Base-by-base conservation (phyloP, 2,797 vertebrate species). In the Danionella dracula region DNA sequence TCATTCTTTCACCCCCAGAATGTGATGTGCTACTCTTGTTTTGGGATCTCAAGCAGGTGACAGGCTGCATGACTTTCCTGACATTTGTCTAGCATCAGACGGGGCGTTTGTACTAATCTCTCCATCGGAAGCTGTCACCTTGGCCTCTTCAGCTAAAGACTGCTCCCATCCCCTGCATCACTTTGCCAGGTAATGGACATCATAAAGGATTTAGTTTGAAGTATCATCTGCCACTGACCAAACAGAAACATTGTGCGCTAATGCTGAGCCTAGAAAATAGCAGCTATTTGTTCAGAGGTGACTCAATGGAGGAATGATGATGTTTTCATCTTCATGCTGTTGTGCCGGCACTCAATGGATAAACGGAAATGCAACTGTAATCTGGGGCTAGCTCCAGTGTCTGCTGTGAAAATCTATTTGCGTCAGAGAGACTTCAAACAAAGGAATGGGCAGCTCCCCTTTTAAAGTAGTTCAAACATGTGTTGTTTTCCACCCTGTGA, bases 291-390 rank as follows among this genome's bases (percentile, higher is more conserved):
- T 57, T 37, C 44, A 17, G 49, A 56, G 29, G 64, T 9, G 42
- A 38, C 32, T 66, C 50, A 31, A 49, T 23, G 41, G n/a, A 13
- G 37, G 19, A 13, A 10, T 6, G 50, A 55, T 32, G 34, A 50
- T 49, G 17, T 51, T 67, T 66, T 72, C 45, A 66, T 5, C 27
- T 49, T 32, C n/a, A 11, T 63, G 35, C 63, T 49, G 48, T 66
- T 35, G 41, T 11, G 50, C 8, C 9, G 41, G 42, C 48, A 56
- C 29, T 56, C 60, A 50, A 72, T 61, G 17, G 65, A 40, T 61
- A 61, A 74, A 56, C 60, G 49, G 69, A 73, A 70, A 74, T 70
- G 67, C 59, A 66, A 57, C 51, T 66, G 67, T 74, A 74, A 74
- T 73, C 61, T 69, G 50, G 31, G 7, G 32, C 42, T 67, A 56